Conservation (phyloP, 1,140 invertebrate species). For the Pogonomyrmex barbatus region DNA sequence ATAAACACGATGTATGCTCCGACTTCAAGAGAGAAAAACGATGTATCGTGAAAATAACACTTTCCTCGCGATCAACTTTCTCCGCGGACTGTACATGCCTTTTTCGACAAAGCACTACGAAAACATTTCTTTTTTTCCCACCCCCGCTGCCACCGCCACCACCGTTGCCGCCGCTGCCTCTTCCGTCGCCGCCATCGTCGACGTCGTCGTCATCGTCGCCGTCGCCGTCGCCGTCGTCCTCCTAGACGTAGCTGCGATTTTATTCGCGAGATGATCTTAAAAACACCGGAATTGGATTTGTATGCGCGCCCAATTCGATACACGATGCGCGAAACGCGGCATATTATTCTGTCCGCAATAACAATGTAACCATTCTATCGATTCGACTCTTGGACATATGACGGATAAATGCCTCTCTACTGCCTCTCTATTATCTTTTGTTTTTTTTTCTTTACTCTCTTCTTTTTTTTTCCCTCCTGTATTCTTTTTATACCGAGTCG, state of each 20-base stretch:
- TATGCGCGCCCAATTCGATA: not conserved
- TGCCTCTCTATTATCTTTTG: constrained; percentile 28
- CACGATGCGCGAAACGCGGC: constrained; percentile 33
- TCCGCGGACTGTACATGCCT: constrained; percentile 37
- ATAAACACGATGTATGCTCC: constrained; percentile 21
- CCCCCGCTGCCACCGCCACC: not conserved
- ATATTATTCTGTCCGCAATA: constrained; percentile 65
- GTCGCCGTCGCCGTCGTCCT: not conserved
- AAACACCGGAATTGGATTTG: constrained; percentile 37
- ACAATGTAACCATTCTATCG: constrained; percentile 71
- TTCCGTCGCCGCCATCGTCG: not conserved
- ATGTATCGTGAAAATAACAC: constrained; percentile 39
- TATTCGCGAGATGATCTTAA: constrained; percentile 55
- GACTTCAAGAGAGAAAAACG: not conserved
- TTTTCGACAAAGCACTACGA: constrained; percentile 46
- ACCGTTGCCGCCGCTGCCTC: not conserved
- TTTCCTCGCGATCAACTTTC: constrained; percentile 25
- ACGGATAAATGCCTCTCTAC: constrained; percentile 53
- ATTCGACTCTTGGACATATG: constrained; percentile 67
- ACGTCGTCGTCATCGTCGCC: not conserved
- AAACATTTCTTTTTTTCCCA: constrained; percentile 43
- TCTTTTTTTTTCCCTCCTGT: not conserved
- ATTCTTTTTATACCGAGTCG: not conserved
- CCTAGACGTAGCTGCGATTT: constrained; percentile 24
- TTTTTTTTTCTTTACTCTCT: not conserved